These are phyloP conservation scores for Helobdella robusta DNA, from an alignment of 2,888 invertebrate genomes.

Conservation along the genomic window DNA sequence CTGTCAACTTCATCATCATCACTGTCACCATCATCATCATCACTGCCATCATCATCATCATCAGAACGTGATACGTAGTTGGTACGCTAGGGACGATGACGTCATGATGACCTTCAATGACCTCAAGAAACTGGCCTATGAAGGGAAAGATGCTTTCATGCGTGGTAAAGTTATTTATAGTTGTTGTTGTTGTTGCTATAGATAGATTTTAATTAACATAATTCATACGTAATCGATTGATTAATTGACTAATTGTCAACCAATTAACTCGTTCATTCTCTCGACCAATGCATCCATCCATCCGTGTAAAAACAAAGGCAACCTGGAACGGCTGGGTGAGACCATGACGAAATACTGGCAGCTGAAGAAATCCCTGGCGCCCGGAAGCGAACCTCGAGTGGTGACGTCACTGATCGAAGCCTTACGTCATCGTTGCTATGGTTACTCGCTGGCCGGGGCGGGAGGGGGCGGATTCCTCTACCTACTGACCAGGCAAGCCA, in stretches of 20 bases:
- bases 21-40: constrained; percentile 11
- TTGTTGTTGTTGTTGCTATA: background rate
- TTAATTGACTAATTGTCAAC: background rate
- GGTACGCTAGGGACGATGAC: constrained; percentile 48
- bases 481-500: constrained; percentile 43
- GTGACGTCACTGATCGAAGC: constrained; percentile 43
- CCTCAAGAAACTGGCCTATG: constrained; percentile 72
- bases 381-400: constrained; percentile 48
- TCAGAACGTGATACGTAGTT: constrained; percentile 51
- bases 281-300: background rate
- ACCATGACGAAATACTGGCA: constrained; percentile 48
- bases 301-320: constrained; percentile 37
- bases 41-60: constrained; percentile 6
- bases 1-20: background rate
- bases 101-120: constrained; percentile 62
- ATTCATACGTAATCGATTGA: background rate
- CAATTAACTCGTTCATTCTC: background rate
- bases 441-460: constrained; percentile 49
- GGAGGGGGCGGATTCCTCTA: constrained; percentile 51
- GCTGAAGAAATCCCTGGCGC: constrained; percentile 50
- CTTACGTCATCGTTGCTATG: constrained; percentile 41
- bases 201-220: background rate
- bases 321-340: constrained; percentile 44
- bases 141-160: constrained; percentile 54
- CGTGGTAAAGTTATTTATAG: constrained; percentile 63